Evolutionary conservation across 2,888 invertebrate species (phyloP), one percentile per base, ranked within the genome.

Genomic region (Dusona sp.): DNA sequence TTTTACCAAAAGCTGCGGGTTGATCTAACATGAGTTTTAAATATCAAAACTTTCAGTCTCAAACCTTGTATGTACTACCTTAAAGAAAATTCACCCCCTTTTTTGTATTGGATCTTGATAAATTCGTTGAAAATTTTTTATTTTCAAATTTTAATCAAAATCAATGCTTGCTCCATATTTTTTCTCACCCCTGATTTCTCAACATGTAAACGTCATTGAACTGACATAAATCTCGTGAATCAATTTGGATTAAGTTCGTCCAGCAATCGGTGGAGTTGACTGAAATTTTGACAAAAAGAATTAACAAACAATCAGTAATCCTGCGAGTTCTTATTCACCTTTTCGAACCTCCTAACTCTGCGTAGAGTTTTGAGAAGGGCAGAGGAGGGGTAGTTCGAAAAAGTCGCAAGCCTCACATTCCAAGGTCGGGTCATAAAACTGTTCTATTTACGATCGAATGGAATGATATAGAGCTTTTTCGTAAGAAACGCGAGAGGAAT

Each of bases 391-490:
- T 29, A 19, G 54, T 74, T 70, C 82, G 51, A 84, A 83, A 74
- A 79, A 84, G 79, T 81, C 79, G 48, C 87, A 81, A 81, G 80
- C 73, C 78, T 42, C 79, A 78, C 82, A 87, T 88, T 88, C 88
- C 87, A 84, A 80, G 80, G 70, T 70, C 79, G 74, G 82, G 80
- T 80, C 86, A 86, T 88, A 88, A 87, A 87, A 88, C 68, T 87
- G 51, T 72, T 67, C 29, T 42, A 78, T 87, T 61, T 87, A 86
- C 84, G 86, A 83, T 83, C 85, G 83, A 83, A 77, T 57, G 33
- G 68, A 72, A 80, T 80, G 75, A 72, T 64, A 57, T 75, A 67
- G 54, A 38, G 65, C 48, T 65, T 67, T 78, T 42, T 64, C 42
- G 67, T 72, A 33, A 33, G 61, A 48, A 73, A 72, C 36, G 64